Evolutionary conservation across 2,888 invertebrate species (phyloP).

Genomic region (Ophioninae sp.): DNA sequence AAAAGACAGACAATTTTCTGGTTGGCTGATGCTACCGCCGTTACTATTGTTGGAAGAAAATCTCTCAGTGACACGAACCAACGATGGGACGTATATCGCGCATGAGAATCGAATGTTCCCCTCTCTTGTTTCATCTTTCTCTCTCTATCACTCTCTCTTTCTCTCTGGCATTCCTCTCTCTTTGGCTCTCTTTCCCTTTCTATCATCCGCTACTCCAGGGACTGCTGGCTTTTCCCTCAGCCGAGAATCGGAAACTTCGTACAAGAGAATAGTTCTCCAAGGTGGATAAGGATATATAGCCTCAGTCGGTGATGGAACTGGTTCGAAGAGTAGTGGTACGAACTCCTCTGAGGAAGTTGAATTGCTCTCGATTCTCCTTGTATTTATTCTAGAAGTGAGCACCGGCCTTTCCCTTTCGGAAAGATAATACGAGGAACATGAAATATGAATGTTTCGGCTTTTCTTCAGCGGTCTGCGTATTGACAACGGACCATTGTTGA

Average conservation of each 20-base stretch:
- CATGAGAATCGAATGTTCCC: conserved; percentile 50
- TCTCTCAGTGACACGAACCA: conserved; percentile 51
- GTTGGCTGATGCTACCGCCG: conserved; percentile 26
- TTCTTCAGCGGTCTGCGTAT: conserved; percentile 46
- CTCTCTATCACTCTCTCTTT: neutral
- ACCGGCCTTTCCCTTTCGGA: conserved; percentile 28
- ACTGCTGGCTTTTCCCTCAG: conserved; percentile 43
- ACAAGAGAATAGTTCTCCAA: conserved; percentile 59
- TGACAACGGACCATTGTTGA: conserved; percentile 52
- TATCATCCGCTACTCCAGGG: conserved; percentile 21
- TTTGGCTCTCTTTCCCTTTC: conserved; percentile 5
- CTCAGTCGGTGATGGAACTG: conserved; percentile 44
- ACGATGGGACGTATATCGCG: conserved; percentile 46
- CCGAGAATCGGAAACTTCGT: conserved; percentile 61
- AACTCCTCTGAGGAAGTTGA: conserved; percentile 57
- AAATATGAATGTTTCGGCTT: conserved; percentile 63
- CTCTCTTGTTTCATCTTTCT: conserved; percentile 29
- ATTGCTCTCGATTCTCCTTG: conserved; percentile 66
- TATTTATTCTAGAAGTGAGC: conserved; percentile 65
- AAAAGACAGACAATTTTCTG: conserved; percentile 48
- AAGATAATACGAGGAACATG: conserved; percentile 65
- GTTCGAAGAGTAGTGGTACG: conserved; percentile 36
- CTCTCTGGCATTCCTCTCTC: neutral
- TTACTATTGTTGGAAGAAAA: conserved; percentile 42
- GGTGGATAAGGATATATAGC: conserved; percentile 63